These are phyloP conservation scores for Macrocentrus cingulum DNA, from an alignment of 1,140 invertebrate genomes.

Conservation along the genomic window DNA sequence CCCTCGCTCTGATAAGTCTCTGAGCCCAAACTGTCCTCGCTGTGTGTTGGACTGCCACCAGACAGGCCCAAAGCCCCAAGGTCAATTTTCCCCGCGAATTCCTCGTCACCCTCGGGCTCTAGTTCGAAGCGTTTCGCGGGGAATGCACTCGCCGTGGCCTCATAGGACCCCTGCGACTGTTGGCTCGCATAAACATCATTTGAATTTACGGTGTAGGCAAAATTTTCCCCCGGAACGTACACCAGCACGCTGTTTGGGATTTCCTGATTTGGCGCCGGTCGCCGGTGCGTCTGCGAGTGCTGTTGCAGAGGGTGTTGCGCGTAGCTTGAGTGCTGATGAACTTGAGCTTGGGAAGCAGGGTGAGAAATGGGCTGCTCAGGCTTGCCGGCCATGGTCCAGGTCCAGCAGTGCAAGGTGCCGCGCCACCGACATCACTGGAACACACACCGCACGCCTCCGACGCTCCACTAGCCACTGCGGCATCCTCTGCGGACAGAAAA, in stretches of 20 bases:
- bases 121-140: constrained; percentile 14
- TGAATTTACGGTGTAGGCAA: constrained; percentile 48
- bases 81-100: constrained; percentile 22
- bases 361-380: constrained; percentile 57
- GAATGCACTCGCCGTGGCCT: constrained; percentile 22
- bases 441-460: constrained; percentile 53
- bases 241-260: constrained; percentile 52
- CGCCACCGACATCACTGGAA: constrained; percentile 59
- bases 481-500: constrained; percentile 48
- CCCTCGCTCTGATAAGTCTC: constrained; percentile 5
- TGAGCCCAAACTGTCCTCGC: constrained; percentile 21
- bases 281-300: constrained; percentile 21
- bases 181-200: constrained; percentile 21
- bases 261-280: constrained; percentile 1
- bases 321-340: constrained; percentile 43
- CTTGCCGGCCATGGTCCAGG: constrained; percentile 61
- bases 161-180: constrained; percentile 37
- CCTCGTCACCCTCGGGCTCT: constrained; percentile 9
- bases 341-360: constrained; percentile 52
- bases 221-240: constrained; percentile 57
- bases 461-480: constrained; percentile 50
- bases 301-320: constrained; percentile 23
- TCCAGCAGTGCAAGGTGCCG: constrained; percentile 57
- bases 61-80: neutral
- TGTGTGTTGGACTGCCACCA: constrained; percentile 16